Evolutionary conservation across 35 echinoderm and acorn worm genomes (phyloP), one percentile per base, ranked within the genome.

Genomic region (Anneissia japonica): DNA sequence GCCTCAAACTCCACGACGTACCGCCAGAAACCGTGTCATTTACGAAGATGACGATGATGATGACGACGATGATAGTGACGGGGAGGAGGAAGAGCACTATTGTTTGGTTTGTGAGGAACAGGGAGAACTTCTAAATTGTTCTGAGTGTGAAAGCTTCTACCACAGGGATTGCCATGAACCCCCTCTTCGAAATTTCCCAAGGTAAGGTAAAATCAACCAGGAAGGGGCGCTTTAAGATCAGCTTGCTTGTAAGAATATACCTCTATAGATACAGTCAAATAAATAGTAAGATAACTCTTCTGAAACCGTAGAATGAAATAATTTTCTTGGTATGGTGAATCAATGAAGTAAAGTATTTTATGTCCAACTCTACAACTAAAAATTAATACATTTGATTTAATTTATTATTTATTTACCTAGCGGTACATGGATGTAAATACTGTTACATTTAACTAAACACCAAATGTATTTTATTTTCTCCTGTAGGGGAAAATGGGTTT

Each of bases 151-250:
- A 34, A 28, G 46, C 14, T 75, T 51, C 0, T 95, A 91, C 41
- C 93, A 95, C 40, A 90, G 85, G 40, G 93, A 95, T 21, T 95
- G 93, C 51, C 93, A 95, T 79, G 93, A 95, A 51, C 93, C 93
- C 12, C 93, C 89, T n/a, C 76, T 91, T 37, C 83, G 86, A 72
- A 95, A 95, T 64, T 91, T 84, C 36, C 93, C 85, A 43, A 84
- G 93, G 93, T 95, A 41, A 55, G 92, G 45, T 84, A 3, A 30
- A 28, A 88, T 35, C 21, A 17, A 38, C 13, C 79, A 30, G 41
- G 35, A 74, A 75, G 37, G 79, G 32, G 21, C 32, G 23, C 73
- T 80, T 35, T 81, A 23, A 79, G 23, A 43, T 30, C 34, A n/a
- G 1, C 33, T 9, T 36, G 12, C 0, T 26, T 39, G 23, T 83